Base-by-base conservation (phyloP, 1,140 invertebrate genomes). In the Hypothenemus hampei region DNA sequence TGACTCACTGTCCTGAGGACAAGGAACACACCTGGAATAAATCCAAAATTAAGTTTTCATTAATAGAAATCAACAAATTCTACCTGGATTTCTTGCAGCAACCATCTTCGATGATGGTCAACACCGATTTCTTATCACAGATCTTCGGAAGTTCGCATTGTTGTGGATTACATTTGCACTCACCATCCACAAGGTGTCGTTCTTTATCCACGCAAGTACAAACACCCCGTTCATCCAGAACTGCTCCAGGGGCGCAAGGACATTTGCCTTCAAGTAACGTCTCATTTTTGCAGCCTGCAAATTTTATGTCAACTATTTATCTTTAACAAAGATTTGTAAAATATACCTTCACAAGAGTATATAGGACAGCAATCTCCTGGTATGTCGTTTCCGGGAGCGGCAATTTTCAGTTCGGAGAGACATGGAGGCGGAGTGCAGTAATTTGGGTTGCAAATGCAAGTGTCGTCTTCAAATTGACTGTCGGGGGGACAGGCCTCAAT, bases 1-100 rank as follows among this genome's bases (percentile, higher is more conserved):
- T 4, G 63, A 59, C 46, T 64, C 66, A 24, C 64, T 69, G 33
- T 71, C 69, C 3, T 49, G 33, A 0, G 69, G 68, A 55, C 69
- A 71, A 3, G 39, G 35, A 10, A 58, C 50, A 29, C 69, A 70
- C 29, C 40, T 58, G 4, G 4, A 13, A 2, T 8, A 15, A 29
- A 31, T 18, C 6, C 13, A 31, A 0, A 43, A 23, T 37, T 7
- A 8, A 37, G 35, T 37, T 7, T 37, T n/a, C 6, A 37, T 10
- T 37, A 16, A 15, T 37, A 15, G 3, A 16, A 6, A 37, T 8
- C n/a, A 37, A 2, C 8, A 3, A 15, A 51, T 20, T 44, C 31
- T n/a, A 46, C 52, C 20, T 52, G 0, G 51, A 57, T 40, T 50
- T 63, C 5, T 33, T 43, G 37, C 69, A 70, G 47, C 67, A 69